Conservation (phyloP, 2,113 vertebrate genomes). For the Rafetus swinhoei region DNA sequence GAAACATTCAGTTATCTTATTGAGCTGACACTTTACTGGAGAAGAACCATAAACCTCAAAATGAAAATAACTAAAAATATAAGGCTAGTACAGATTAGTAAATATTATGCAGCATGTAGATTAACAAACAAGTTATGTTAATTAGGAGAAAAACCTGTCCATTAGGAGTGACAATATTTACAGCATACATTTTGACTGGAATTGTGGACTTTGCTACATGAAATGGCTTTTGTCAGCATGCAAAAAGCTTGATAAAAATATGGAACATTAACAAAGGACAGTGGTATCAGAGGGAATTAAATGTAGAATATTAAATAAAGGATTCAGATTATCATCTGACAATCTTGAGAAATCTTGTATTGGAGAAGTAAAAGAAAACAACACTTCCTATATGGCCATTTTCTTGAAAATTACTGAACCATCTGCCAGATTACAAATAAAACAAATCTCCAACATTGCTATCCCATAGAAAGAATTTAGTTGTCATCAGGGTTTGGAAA, state of each 20-base stretch:
- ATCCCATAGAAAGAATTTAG: background rate
- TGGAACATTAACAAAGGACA: conserved; percentile 44
- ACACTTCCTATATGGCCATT: background rate
- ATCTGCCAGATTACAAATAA: conserved; percentile 43
- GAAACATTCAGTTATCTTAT: background rate
- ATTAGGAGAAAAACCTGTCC: background rate
- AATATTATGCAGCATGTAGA: background rate
- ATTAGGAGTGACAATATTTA: conserved; percentile 20
- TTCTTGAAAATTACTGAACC: conserved; percentile 17
- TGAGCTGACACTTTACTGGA: background rate
- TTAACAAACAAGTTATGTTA: background rate
- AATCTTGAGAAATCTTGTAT: conserved; percentile 16
- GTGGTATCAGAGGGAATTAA: background rate
- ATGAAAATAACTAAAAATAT: background rate
- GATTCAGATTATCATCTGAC: conserved; percentile 31
- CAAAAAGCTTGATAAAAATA: conserved; percentile 51
- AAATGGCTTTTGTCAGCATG: conserved; percentile 11
- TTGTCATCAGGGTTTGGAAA: conserved; percentile 23
- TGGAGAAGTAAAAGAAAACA: conserved; percentile 37
- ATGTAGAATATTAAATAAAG: conserved; percentile 28
- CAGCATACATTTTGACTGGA: background rate
- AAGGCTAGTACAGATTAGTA: background rate
- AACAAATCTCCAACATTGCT: background rate
- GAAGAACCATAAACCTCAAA: conserved; percentile 1
- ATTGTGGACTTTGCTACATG: background rate